Percentiles rank a stretch among this genome's conserved stretches.
These are phyloP conservation scores for Lamprologus speciosus DNA, from an alignment of 2,113 vertebrate genomes.

Conservation along the genomic window DNA sequence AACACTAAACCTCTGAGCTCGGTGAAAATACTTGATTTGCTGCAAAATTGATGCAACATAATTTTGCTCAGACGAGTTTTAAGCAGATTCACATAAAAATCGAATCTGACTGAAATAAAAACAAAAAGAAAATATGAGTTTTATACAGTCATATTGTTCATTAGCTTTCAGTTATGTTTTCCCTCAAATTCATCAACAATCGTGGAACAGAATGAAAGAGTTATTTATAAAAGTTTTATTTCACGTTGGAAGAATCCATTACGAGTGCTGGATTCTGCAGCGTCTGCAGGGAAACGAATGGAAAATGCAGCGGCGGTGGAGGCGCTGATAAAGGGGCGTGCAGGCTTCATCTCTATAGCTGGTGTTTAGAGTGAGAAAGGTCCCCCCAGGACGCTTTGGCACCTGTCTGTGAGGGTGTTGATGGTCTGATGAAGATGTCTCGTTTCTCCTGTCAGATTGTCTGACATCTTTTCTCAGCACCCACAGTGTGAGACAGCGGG, in stretches of 20 bases:
- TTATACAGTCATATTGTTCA: background rate
- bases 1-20: background rate
- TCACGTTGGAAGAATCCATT: background rate
- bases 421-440: constrained; percentile 65
- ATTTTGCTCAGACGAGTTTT: background rate
- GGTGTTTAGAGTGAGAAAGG: background rate
- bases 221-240: background rate
- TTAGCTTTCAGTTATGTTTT: background rate
- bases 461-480: constrained; percentile 40
- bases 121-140: background rate
- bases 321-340: background rate
- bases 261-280: background rate
- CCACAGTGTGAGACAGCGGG: constrained; percentile 27
- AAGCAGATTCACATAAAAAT: background rate
- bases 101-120: background rate
- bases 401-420: constrained; percentile 46
- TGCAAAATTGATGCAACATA: background rate
- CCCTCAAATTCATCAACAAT: background rate
- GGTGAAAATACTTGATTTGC: background rate
- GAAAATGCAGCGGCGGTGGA: background rate
- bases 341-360: background rate
- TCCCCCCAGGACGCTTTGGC: constrained; percentile 43
- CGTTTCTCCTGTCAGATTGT: constrained; percentile 55
- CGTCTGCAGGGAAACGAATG: background rate
- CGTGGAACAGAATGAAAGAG: background rate